phyloP scores from a whole-genome alignment of 1,140 invertebrate genomes.

The Luehdorfia chinensis region DNA sequence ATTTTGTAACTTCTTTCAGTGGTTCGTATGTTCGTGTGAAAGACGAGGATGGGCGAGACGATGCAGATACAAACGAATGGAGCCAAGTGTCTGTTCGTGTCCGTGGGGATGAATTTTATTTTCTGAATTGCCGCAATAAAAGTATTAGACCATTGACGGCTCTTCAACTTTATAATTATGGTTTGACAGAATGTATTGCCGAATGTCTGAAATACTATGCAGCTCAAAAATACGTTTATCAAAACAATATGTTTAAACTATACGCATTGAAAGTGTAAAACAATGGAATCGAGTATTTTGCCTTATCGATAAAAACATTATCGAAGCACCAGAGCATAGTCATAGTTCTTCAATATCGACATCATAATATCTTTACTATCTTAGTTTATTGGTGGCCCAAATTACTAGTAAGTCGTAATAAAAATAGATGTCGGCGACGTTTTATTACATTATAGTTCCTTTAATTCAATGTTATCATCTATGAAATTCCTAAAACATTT shows the following conservation, averaged over 20 bases:
- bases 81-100: slow-evolving; percentile 54
- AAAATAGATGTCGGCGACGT: slow-evolving; percentile 9
- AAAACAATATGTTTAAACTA: too few relatives aligned
- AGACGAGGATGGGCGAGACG: slow-evolving; percentile 34
- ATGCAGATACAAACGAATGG: slow-evolving; percentile 58
- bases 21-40: slow-evolving; percentile 22
- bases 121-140: slow-evolving; percentile 57
- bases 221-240: too few relatives aligned
- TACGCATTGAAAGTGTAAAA: too few relatives aligned
- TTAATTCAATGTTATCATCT: slow-evolving; percentile 8
- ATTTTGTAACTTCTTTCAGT: slow-evolving; percentile 46
- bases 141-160: too few relatives aligned
- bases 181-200: too few relatives aligned
- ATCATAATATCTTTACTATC: slow-evolving; percentile 13
- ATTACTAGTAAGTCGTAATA: neutral
- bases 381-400: slow-evolving; percentile 13
- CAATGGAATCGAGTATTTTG: too few relatives aligned
- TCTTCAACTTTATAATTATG: too few relatives aligned
- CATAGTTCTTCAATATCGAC: slow-evolving; percentile 8
- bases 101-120: slow-evolving; percentile 53
- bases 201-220: too few relatives aligned
- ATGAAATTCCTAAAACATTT: slow-evolving; percentile 9
- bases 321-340: slow-evolving; percentile 11
- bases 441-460: neutral
- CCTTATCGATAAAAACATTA: slow-evolving; percentile 11